Evolutionary conservation across 2,888 invertebrate species (phyloP).

Genomic region (Mesorhabditis spiculigera): DNA sequence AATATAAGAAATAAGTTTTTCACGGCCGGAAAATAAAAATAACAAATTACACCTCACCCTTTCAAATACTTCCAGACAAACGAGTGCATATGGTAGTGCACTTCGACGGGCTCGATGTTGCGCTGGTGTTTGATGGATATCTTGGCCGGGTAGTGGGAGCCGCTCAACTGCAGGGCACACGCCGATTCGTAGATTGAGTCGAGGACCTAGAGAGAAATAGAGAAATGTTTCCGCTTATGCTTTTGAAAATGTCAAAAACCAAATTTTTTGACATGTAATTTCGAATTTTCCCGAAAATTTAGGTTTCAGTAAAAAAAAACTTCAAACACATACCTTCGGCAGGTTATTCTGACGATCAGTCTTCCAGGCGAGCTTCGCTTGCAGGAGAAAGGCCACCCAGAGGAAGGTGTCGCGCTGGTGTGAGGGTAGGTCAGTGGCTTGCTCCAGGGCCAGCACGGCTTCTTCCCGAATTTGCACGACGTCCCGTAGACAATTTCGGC

Average conservation of each 20-base stretch:
- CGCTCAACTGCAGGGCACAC: slow-evolving; percentile 35
- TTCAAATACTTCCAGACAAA: slow-evolving; percentile 27
- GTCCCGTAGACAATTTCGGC: too few species aligned
- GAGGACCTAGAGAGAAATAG: slow-evolving; percentile 17
- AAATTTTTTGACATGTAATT: too few species aligned
- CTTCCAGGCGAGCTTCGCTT: slow-evolving; percentile 31
- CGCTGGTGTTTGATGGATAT: slow-evolving; percentile 30
- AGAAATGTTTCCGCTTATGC: too few species aligned
- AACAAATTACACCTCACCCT: neutral
- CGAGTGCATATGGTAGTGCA: slow-evolving; percentile 37
- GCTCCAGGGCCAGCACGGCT: too few species aligned
- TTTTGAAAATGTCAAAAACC: too few species aligned
- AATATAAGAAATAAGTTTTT: too few species aligned
- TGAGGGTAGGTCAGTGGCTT: too few species aligned
- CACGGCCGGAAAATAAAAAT: too few species aligned
- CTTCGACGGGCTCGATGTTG: slow-evolving; percentile 39
- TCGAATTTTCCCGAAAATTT: too few species aligned
- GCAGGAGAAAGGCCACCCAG: slow-evolving; percentile 38
- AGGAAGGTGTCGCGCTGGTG: slow-evolving; percentile 14
- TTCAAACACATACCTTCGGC: too few species aligned
- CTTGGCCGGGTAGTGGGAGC: slow-evolving; percentile 30
- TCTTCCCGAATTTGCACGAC: too few species aligned
- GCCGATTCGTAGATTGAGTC: slow-evolving; percentile 38
- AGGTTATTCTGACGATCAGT: neutral
- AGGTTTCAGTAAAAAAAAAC: too few species aligned